Conservation (phyloP, 1,140 invertebrate genomes). For the Bombus huntii region DNA sequence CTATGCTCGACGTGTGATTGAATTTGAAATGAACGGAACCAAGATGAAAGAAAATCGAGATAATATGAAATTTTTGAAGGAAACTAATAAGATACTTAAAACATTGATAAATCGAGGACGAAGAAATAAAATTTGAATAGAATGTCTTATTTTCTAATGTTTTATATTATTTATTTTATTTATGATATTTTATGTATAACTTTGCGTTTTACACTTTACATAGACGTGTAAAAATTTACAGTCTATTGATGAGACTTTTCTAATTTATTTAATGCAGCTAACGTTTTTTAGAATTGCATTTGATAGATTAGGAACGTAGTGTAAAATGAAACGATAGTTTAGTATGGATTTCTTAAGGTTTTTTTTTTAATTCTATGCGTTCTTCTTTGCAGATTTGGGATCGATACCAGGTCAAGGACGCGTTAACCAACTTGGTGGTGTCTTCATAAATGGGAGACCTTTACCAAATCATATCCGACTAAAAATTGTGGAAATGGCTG, state of each 20-base stretch:
- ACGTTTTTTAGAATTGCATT: too few species aligned
- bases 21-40: not conserved
- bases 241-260: too few species aligned
- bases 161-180: not conserved
- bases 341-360: not conserved
- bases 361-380: not conserved
- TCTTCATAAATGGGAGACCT: constrained; percentile 93
- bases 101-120: too few species aligned
- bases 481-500: constrained; percentile 93
- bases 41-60: not conserved
- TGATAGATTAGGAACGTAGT: not conserved
- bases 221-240: too few species aligned
- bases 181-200: not conserved
- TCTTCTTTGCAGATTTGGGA: constrained; percentile 73
- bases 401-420: constrained; percentile 88
- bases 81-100: too few species aligned
- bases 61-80: not conserved
- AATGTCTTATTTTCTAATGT: not conserved
- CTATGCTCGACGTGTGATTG: not conserved
- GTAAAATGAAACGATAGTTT: not conserved
- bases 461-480: constrained; percentile 90
- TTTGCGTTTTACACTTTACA: too few species aligned
- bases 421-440: constrained; percentile 92
- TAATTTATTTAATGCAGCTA: too few species aligned
- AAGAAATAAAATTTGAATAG: too few species aligned